Conservation (phyloP, 92 coral and sea anemone genomes). For the Ricordea florida region DNA sequence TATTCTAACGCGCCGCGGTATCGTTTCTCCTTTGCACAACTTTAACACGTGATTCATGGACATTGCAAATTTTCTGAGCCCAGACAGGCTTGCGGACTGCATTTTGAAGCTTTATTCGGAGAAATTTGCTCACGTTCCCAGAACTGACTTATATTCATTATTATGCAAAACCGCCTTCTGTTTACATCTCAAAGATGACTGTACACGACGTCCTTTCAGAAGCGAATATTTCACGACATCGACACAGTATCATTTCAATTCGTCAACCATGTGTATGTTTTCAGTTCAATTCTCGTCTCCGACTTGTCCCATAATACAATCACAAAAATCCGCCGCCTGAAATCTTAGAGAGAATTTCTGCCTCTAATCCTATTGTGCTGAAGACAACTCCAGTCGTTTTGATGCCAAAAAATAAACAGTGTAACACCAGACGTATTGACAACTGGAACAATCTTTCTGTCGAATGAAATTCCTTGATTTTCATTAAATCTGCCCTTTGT, state of each 20-base stretch:
- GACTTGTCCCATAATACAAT: neutral
- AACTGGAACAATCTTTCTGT: too few relatives aligned
- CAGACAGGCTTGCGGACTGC: constrained; percentile 25
- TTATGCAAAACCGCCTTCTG: constrained; percentile 21
- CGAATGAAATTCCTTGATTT: too few relatives aligned
- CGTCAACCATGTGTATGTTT: too few relatives aligned
- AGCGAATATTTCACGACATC: neutral
- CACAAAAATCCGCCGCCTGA: too few relatives aligned
- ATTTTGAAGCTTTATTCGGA: neutral
- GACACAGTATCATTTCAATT: too few relatives aligned
- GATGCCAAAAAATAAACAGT: too few relatives aligned
- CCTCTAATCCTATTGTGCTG: too few relatives aligned
- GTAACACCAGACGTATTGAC: too few relatives aligned
- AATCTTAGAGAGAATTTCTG: too few relatives aligned
- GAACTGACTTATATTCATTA: neutral
- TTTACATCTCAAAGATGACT: constrained; percentile 4
- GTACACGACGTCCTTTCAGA: too few relatives aligned
- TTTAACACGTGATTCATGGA: constrained; percentile 28
- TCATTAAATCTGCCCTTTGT: too few relatives aligned
- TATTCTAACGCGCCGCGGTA: neutral
- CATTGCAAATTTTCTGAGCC: constrained; percentile 8
- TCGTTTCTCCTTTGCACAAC: neutral
- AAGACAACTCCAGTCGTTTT: too few relatives aligned
- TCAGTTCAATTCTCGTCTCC: neutral
- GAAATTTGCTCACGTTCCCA: constrained; percentile 5